Base-by-base conservation (phyloP, 2,888 invertebrate genomes). In the Hypselothyrea guttata region DNA sequence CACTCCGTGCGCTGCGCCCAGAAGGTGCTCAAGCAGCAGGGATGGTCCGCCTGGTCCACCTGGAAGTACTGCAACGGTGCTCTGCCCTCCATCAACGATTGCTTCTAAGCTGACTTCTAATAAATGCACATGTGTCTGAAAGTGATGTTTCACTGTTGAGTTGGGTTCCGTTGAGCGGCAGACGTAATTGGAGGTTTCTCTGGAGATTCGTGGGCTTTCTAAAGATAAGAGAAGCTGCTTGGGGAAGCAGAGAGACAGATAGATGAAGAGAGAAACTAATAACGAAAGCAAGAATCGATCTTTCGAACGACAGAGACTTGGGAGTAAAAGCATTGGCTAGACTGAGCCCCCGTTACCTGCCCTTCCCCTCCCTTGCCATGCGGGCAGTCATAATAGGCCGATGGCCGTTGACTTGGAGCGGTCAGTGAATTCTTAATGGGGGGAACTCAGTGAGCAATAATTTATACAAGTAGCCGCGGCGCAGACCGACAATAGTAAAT, bases 391-490 rank as follows among this genome's bases (percentile, higher is more conserved):
- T 63, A 76, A 74, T 77, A 75, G 85, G 87, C 83, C 86, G 79
- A 79, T 85, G 85, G 87, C 83, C 86, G 79, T 83, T 85, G 84
- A 87, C 85, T 87, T 71, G 71, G 60, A 77, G 69, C 87, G 85
- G 87, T 87, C 86, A 87, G 77, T 87, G 86, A 82, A 86, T 85
- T 84, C 72, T 79, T 83, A 84, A 76, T 85, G 74, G 67, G 61
- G 65, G 48, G 55, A 63, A 49, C 60, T 49, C 59, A 54, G 77
- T 65, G 78, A 65, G 86, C 84, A 84, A 84, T 86, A 84, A 79
- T 72, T 75, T 78, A 79, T 52, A 82, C 83, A 75, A 78, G 85
- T 59, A 63, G 76, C 54, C 61, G 72, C 49, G 66, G 52, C 57
- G 59, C 64, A 54, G 30, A 40, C 68, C 53, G 55, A 64, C 81